phyloP scores from a whole-genome alignment of 2,113 vertebrate species.

The Oreochromis niloticus region DNA sequence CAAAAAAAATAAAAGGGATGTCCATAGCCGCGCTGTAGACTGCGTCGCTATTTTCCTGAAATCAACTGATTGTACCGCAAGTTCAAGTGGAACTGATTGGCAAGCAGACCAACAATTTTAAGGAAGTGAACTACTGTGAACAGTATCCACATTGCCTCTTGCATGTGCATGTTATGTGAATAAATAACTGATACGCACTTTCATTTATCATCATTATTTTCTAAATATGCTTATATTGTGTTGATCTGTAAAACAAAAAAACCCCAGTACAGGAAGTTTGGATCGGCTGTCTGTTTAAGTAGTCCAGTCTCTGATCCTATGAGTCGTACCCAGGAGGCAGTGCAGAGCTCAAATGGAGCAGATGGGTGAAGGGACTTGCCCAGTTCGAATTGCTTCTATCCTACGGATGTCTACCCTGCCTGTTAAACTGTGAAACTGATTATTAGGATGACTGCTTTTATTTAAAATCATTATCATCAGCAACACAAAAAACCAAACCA shows the following conservation, averaged over 20 bases:
- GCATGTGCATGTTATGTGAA: not conserved
- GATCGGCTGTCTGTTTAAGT: not conserved
- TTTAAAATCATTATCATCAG: not conserved
- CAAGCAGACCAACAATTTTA: not conserved
- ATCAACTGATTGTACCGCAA: not conserved
- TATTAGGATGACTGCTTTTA: not conserved
- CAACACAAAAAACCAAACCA: not conserved
- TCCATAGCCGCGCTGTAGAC: fast-evolving
- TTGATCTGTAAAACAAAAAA: fast-evolving
- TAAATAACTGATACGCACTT: fast-evolving
- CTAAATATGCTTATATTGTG: not conserved
- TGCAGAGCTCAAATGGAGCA: not conserved
- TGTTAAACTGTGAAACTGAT: not conserved
- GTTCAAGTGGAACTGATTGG: not conserved
- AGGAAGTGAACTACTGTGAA: not conserved
- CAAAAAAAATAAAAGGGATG: not conserved
- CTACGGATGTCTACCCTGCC: not conserved
- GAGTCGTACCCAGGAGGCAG: not conserved
- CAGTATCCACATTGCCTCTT: not conserved
- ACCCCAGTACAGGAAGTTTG: not conserved
- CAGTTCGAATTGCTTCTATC: not conserved
- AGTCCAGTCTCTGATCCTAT: not conserved
- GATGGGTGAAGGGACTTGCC: not conserved
- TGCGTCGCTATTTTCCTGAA: not conserved
- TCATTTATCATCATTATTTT: not conserved